Conservation (phyloP, 2,797 vertebrate species). For the Ptychadena robeensis region DNA sequence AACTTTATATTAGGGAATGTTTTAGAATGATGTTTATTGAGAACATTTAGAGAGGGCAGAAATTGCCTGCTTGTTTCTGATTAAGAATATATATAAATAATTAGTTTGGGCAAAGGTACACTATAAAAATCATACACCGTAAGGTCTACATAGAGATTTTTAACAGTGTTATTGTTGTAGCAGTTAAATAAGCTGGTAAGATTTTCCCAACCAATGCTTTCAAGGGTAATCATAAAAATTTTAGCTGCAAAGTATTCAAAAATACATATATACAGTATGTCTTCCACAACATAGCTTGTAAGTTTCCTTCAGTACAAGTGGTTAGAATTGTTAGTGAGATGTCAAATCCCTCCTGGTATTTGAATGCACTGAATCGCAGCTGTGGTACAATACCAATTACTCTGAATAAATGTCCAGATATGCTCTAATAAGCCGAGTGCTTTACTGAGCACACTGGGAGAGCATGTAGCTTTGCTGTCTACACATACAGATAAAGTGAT, state of each 20-base stretch:
- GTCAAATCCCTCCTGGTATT: slow-evolving; percentile 51
- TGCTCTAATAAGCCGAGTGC: slow-evolving; percentile 54
- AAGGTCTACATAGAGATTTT: too few species aligned
- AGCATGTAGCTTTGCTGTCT: slow-evolving; percentile 32
- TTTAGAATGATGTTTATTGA: too few species aligned
- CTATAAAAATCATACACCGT: too few species aligned
- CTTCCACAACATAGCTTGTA: slow-evolving; percentile 19
- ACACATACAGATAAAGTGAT: slow-evolving; percentile 19
- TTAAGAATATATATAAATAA: too few species aligned
- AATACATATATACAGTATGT: slow-evolving; percentile 14
- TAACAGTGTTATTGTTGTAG: not conserved
- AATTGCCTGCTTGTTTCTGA: too few species aligned
- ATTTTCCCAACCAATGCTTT: not conserved
- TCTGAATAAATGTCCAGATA: slow-evolving; percentile 52
- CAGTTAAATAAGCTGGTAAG: not conserved
- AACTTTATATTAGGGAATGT: too few species aligned
- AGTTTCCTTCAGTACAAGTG: slow-evolving; percentile 34
- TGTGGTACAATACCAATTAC: slow-evolving; percentile 55
- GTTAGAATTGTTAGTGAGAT: slow-evolving; percentile 50
- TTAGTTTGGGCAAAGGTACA: too few species aligned
- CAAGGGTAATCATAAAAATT: not conserved
- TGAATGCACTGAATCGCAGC: slow-evolving; percentile 41
- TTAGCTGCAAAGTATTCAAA: slow-evolving; percentile 5
- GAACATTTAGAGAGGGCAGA: too few species aligned
- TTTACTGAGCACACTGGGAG: slow-evolving; percentile 48